Percentiles rank a stretch among this genome's conserved stretches.
Conservation (phyloP, 2,888 invertebrate species). For the Oscheius sp. region DNA sequence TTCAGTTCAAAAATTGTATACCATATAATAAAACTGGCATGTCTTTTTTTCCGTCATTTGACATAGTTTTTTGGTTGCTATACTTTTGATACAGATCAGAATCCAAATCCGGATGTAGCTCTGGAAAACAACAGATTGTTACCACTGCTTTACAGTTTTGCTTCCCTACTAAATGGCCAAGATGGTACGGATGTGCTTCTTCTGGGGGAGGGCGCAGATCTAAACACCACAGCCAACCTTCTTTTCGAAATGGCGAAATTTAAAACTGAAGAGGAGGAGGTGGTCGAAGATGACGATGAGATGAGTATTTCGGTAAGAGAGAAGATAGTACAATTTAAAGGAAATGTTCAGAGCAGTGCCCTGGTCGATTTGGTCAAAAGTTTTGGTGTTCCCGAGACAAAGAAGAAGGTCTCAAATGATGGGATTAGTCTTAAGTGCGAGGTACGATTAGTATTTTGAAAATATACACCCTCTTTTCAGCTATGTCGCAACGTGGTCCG, state of each 20-base stretch:
- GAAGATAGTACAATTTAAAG: too few relatives aligned
- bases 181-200: background rate
- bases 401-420: constrained; percentile 9
- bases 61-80: too few relatives aligned
- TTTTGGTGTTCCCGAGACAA: constrained; percentile 10
- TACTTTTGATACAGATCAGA: too few relatives aligned
- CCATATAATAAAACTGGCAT: too few relatives aligned
- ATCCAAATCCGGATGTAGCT: too few relatives aligned
- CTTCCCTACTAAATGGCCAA: background rate
- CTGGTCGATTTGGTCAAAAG: constrained; percentile 21
- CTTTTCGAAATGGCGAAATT: constrained; percentile 27
- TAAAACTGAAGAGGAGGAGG: constrained; percentile 15
- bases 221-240: constrained; percentile 15
- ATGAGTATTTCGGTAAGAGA: background rate
- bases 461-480: constrained; percentile 16
- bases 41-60: too few relatives aligned
- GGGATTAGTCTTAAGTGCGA: constrained; percentile 31
- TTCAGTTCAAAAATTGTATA: too few relatives aligned
- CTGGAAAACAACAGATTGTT: background rate
- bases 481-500: constrained; percentile 41
- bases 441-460: background rate
- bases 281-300: background rate
- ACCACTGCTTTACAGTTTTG: background rate
- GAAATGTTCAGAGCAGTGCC: constrained; percentile 2
- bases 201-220: constrained; percentile 3